Evolutionary conservation across 1,140 invertebrate species (phyloP).

Genomic region (Steinernema khuongi): DNA sequence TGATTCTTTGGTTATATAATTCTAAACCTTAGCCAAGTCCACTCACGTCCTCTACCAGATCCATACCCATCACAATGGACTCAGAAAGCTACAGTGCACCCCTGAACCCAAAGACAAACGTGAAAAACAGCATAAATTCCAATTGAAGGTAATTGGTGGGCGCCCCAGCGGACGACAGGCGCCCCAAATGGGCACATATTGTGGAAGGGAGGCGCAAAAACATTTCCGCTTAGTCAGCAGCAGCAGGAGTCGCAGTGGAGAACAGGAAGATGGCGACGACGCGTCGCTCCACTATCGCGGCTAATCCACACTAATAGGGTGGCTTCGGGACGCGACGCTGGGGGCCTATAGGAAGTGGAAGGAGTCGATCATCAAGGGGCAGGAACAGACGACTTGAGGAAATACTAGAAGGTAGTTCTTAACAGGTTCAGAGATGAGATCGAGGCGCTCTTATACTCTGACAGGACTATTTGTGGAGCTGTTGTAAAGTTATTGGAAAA

Average conservation of each 20-base stretch:
- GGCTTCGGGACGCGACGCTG: background rate
- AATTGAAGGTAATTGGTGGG: background rate
- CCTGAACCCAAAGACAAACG: too few species aligned
- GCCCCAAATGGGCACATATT: background rate
- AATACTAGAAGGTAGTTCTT: too few species aligned
- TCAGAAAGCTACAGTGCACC: too few species aligned
- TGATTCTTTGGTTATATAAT: too few species aligned
- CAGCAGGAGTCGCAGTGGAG: background rate
- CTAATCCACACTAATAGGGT: background rate
- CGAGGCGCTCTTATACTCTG: too few species aligned
- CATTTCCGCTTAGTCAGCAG: background rate
- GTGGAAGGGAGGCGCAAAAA: background rate
- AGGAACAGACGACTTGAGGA: background rate
- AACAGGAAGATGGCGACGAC: background rate
- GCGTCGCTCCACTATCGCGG: background rate
- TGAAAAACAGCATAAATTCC: too few species aligned
- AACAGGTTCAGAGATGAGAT: too few species aligned
- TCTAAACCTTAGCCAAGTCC: too few species aligned
- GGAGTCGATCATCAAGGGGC: background rate
- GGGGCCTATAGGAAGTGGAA: background rate
- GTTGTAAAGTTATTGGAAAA: too few species aligned
- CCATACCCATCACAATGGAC: too few species aligned
- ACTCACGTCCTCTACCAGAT: too few species aligned
- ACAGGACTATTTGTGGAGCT: too few species aligned
- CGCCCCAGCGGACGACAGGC: background rate